Base-by-base conservation (phyloP, 2,113 vertebrate species). In the Pycnonotus jocosus region DNA sequence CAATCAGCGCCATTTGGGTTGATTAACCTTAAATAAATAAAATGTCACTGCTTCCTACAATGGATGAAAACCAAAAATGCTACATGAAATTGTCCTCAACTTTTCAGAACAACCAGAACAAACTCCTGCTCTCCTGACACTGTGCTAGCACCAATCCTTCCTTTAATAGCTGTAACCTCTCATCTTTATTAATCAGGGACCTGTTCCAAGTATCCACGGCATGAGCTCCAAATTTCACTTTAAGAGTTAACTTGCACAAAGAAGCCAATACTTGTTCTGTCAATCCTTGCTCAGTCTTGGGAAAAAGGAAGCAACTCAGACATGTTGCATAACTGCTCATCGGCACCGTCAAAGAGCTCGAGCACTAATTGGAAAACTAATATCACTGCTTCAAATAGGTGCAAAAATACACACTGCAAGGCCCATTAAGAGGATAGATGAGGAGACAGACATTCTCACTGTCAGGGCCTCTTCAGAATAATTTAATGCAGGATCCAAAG, bases 271-370 rank as follows among this genome's bases (percentile, higher is more conserved):
- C 45, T 60, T 48, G n/a, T 79, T 77, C 81, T 83, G 57, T 35
- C 28, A 15, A 73, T 68, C 76, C 69, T 81, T 79, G 38, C 48
- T 54, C 23, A 12, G 44, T 70, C 79, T 44, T 35, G 56, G 72
- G 74, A 30, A 86, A 87, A 95, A 91, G 77, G 82, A 93, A 95
- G 18, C 62, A 42, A 83, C 53, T 83, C 90, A 81, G 92, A 94
- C 78, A 79, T 48, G 74, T 91, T 96, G 93, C 44, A 3, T 76
- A 93, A 93, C 91, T 77, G 35, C 73, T 91, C 68, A 57, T 8
- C 0, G 0, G 62, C 47, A 53, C 48, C 87, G 58, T 88, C 72
- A 86, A 85, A 87, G 57, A 76, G 53, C 50, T 93, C 7, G 5
- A 91, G 21, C 51, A 84, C 48, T 74, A 93, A 96, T 19, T 86